Evolutionary conservation across 2,888 invertebrate species (phyloP).

Genomic region (Ptychoptera contaminata): DNA sequence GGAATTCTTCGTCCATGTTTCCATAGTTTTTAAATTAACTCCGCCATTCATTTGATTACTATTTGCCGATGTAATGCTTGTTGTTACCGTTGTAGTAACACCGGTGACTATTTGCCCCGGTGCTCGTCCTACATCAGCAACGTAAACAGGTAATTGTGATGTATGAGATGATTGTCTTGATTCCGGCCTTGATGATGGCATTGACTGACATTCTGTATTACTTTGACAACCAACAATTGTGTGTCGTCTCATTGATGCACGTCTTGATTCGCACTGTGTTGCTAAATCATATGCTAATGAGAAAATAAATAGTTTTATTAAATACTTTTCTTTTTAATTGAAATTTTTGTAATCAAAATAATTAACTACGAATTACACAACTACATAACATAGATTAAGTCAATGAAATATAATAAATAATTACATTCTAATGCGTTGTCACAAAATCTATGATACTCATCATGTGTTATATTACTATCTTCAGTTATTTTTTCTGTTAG

Average conservation of each 20-base stretch:
- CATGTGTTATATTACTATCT: slow-evolving; percentile 41
- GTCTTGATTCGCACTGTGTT: slow-evolving; percentile 59
- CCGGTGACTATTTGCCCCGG: slow-evolving; percentile 11
- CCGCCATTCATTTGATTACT: slow-evolving; percentile 10
- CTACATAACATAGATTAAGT: not conserved
- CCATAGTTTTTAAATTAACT: slow-evolving; percentile 26
- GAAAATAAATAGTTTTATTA: not conserved
- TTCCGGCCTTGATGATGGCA: slow-evolving; percentile 52
- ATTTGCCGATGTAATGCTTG: slow-evolving; percentile 2
- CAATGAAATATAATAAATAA: too few species aligned
- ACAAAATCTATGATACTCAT: slow-evolving; percentile 67
- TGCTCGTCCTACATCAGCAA: slow-evolving; percentile 17
- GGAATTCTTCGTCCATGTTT: slow-evolving; percentile 31
- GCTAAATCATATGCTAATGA: slow-evolving; percentile 63
- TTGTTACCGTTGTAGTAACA: slow-evolving; percentile 10
- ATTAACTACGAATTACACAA: not conserved
- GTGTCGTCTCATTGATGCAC: slow-evolving; percentile 51
- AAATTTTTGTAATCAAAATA: slow-evolving; percentile 1
- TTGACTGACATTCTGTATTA: slow-evolving; percentile 32
- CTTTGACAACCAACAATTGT: slow-evolving; percentile 43
- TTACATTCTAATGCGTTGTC: slow-evolving; percentile 68
- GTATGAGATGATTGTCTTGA: slow-evolving; percentile 38
- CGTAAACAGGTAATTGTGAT: slow-evolving; percentile 8
- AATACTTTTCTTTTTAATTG: not conserved
- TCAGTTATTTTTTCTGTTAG: slow-evolving; percentile 1